These are phyloP conservation scores for Limenitis camilla DNA, from an alignment of 2,888 invertebrate genomes.

Conservation along the genomic window DNA sequence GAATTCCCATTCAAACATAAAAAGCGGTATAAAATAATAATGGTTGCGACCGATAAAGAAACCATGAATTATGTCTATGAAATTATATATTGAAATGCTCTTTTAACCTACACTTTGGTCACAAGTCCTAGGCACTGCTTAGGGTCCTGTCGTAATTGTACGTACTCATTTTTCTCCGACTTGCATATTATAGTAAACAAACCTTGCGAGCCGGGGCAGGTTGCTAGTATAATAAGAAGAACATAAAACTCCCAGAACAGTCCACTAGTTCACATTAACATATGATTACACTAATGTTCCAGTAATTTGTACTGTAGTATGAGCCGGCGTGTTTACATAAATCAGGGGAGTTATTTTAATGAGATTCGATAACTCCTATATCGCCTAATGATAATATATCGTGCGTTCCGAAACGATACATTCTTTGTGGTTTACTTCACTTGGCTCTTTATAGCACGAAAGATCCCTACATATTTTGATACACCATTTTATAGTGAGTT, in stretches of 20 bases:
- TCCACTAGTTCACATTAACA: slow-evolving; percentile 19
- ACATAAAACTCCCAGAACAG: neutral
- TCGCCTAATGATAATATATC: slow-evolving; percentile 34
- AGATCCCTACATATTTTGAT: neutral
- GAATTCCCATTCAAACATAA: too few relatives aligned
- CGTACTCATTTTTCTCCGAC: too few relatives aligned
- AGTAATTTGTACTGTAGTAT: slow-evolving; percentile 30
- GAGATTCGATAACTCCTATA: slow-evolving; percentile 31
- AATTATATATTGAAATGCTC: too few relatives aligned
- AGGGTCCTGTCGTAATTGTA: too few relatives aligned
- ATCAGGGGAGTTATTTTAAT: slow-evolving; percentile 33
- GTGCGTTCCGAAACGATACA: slow-evolving; percentile 23
- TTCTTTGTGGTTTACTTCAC: slow-evolving; percentile 14
- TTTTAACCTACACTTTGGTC: too few relatives aligned
- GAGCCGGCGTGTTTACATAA: slow-evolving; percentile 27
- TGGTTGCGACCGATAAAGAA: neutral
- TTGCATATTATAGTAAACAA: too few relatives aligned
- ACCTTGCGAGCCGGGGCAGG: too few relatives aligned
- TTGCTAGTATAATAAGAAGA: neutral
- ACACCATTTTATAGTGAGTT: too few relatives aligned
- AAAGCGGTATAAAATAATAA: too few relatives aligned
- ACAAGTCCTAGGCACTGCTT: too few relatives aligned
- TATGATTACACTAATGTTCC: slow-evolving; percentile 26
- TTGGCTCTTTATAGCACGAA: slow-evolving; percentile 12
- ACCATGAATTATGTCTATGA: too few relatives aligned